Percentiles rank a stretch among this genome's conserved stretches.
These are phyloP conservation scores for Camponotus vicinus DNA, from an alignment of 1,140 invertebrate species.

Conservation along the genomic window DNA sequence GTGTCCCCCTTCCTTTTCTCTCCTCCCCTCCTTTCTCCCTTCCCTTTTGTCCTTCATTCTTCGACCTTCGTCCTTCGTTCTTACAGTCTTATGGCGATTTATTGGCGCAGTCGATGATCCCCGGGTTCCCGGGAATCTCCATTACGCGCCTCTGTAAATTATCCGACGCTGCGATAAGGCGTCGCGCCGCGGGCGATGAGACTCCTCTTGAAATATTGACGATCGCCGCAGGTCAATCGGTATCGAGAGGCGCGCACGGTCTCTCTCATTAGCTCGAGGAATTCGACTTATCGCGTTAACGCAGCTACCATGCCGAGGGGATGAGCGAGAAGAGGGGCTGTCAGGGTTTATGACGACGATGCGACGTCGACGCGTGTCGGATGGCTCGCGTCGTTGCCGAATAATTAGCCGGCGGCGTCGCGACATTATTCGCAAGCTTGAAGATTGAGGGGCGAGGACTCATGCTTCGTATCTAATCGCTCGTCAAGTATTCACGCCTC, in stretches of 20 bases:
- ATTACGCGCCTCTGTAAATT: slow-evolving; percentile 72
- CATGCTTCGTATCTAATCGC: background rate
- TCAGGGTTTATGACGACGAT: slow-evolving; percentile 17
- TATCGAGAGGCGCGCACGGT: slow-evolving; percentile 26
- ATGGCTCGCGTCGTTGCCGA: slow-evolving; percentile 45
- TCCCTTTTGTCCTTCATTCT: slow-evolving; percentile 38
- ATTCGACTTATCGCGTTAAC: slow-evolving; percentile 71
- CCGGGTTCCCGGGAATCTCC: slow-evolving; percentile 64
- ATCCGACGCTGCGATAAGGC: slow-evolving; percentile 67
- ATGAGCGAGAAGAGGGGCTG: background rate
- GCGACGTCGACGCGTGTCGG: slow-evolving; percentile 48
- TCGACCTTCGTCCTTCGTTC: slow-evolving; percentile 57
- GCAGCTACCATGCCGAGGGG: slow-evolving; percentile 43
- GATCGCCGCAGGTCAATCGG: slow-evolving; percentile 51
- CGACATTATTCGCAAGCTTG: slow-evolving; percentile 47
- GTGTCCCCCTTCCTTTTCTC: background rate
- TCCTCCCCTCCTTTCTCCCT: no score
- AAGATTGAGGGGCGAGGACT: background rate
- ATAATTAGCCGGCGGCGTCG: slow-evolving; percentile 39
- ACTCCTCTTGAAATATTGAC: slow-evolving; percentile 57
- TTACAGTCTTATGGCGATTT: slow-evolving; percentile 71
- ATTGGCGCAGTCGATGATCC: slow-evolving; percentile 67
- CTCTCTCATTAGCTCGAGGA: slow-evolving; percentile 66
- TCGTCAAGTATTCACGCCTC: background rate
- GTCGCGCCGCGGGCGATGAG: slow-evolving; percentile 6